Evolutionary conservation across 2,797 vertebrate genomes (phyloP).

Genomic region (Chrosomus eos): DNA sequence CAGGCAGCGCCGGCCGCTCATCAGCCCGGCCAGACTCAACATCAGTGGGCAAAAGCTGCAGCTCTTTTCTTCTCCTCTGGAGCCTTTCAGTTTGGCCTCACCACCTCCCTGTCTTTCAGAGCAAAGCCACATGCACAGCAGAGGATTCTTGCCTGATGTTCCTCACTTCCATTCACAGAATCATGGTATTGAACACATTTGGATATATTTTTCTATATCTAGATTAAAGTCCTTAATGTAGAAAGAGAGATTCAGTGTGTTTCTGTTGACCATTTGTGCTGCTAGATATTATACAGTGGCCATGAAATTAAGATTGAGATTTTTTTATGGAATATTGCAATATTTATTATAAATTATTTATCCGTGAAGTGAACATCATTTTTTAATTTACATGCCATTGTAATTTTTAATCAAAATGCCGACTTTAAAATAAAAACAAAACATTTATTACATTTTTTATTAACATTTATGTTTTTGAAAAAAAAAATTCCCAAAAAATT

Average conservation of each 20-base stretch:
- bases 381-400: background rate
- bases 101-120: slow-evolving; percentile 74
- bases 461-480: too few species aligned
- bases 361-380: background rate
- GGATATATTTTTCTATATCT: background rate
- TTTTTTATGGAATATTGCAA: background rate
- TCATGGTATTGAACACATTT: slow-evolving; percentile 61
- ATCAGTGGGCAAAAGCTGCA: slow-evolving; percentile 85
- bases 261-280: background rate
- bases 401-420: background rate
- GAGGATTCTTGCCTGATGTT: slow-evolving; percentile 67
- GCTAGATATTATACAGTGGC: background rate
- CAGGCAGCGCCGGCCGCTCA: slow-evolving; percentile 88
- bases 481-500: too few species aligned
- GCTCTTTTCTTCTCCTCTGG: slow-evolving; percentile 77
- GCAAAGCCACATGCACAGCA: slow-evolving; percentile 59
- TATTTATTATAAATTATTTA: background rate
- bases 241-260: background rate
- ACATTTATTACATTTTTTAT: background rate
- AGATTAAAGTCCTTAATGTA: background rate
- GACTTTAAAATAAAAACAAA: too few species aligned
- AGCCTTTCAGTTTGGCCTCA: slow-evolving; percentile 57
- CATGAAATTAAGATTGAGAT: background rate
- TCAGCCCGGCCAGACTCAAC: slow-evolving; percentile 94
- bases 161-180: slow-evolving; percentile 70